These are phyloP conservation scores for Eudyptes chrysolophus DNA, from an alignment of 2,113 vertebrate genomes.

Conservation along the genomic window DNA sequence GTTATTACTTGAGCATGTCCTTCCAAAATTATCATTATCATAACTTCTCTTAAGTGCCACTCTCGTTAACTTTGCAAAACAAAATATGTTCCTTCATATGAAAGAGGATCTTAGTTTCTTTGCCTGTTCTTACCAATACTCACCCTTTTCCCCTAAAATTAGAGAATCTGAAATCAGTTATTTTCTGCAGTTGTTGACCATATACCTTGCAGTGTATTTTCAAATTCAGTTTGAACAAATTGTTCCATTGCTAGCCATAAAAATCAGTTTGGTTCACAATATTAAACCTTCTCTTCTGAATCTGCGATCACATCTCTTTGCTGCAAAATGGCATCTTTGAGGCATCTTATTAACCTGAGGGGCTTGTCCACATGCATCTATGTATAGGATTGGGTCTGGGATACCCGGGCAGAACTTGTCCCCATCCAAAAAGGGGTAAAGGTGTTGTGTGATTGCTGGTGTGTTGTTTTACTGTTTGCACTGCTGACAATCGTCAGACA, in stretches of 20 bases:
- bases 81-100: not conserved
- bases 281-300: not conserved
- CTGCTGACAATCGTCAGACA: not conserved
- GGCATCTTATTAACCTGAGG: not conserved
- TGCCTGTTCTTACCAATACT: not conserved
- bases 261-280: not conserved
- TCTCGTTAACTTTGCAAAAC: not conserved
- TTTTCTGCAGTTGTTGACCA: not conserved
- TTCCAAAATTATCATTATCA: not conserved
- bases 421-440: not conserved
- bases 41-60: not conserved
- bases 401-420: not conserved
- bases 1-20: not conserved
- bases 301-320: not conserved
- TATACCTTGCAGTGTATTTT: not conserved
- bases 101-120: not conserved
- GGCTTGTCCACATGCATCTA: not conserved
- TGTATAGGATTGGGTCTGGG: not conserved
- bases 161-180: not conserved
- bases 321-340: not conserved
- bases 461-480: not conserved
- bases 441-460: not conserved
- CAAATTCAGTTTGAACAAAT: not conserved
- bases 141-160: not conserved
- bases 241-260: not conserved